Evolutionary conservation across 2,888 invertebrate species (phyloP).

Genomic region (Ophion ellenae): DNA sequence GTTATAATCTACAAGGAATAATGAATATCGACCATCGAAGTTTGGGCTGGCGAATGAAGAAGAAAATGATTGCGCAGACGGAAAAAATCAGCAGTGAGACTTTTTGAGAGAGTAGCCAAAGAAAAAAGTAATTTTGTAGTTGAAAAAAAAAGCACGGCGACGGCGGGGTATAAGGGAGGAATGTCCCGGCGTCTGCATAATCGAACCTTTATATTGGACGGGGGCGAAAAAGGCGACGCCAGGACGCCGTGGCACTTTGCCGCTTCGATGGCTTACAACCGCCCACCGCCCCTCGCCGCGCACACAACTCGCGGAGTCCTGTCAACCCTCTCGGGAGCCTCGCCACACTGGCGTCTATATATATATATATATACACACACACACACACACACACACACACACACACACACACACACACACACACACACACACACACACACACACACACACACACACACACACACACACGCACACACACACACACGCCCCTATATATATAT

Average conservation of each 20-base stretch:
- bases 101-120: not conserved
- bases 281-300: conserved; percentile 41
- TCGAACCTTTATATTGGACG: conserved; percentile 47
- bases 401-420: no score
- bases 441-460: no score
- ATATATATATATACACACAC: not conserved
- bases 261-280: conserved; percentile 74
- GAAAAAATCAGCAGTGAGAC: not conserved
- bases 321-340: conserved; percentile 32
- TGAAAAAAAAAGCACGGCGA: conserved; percentile 31
- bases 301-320: conserved; percentile 13
- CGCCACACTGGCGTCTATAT: conserved; percentile 43
- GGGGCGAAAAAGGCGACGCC: conserved; percentile 58
- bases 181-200: conserved; percentile 51
- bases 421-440: no score
- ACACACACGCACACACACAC: no score
- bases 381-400: no score
- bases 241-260: conserved; percentile 75
- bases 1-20: not conserved
- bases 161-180: conserved; percentile 9
- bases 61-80: not conserved
- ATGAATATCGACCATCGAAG: not conserved
- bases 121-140: conserved; percentile 10
- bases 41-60: not conserved
- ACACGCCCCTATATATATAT: not conserved